phyloP scores from a whole-genome alignment of 2,797 vertebrate species.

The Choloepus didactylus region DNA sequence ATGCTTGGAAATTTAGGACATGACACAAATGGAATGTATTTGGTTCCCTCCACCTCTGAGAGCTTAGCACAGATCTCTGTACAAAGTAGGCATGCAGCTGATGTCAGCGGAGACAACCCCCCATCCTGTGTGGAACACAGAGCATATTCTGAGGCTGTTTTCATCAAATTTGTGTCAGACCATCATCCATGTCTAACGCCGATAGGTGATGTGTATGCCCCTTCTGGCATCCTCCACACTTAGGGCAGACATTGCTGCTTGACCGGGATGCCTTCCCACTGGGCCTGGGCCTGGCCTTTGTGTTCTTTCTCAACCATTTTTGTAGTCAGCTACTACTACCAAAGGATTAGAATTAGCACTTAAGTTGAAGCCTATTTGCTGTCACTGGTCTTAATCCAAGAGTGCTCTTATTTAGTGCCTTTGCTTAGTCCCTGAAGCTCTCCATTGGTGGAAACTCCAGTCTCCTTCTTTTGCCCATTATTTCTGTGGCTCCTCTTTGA shows the following conservation, averaged over 20 bases:
- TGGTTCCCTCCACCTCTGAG: not conserved
- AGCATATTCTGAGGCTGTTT: not conserved
- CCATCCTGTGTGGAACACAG: not conserved
- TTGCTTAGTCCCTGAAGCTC: not conserved
- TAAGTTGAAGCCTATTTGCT: not conserved
- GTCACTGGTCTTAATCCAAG: not conserved
- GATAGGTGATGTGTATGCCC: too few species aligned
- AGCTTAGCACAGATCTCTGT: not conserved
- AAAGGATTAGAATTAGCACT: not conserved
- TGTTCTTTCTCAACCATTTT: not conserved
- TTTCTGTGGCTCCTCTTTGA: constrained; percentile 4
- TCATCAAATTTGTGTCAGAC: not conserved
- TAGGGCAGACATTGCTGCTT: not conserved
- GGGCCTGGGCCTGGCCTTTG: not conserved
- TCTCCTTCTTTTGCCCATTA: not conserved
- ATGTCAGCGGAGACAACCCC: not conserved
- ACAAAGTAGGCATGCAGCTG: not conserved
- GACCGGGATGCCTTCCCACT: not conserved
- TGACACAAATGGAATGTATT: not conserved
- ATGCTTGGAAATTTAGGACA: not conserved
- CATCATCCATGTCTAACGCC: too few species aligned
- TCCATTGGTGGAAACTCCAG: not conserved
- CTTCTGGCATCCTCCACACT: not conserved
- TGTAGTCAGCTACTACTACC: not conserved
- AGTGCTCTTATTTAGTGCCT: not conserved